phyloP scores from a whole-genome alignment of 2,797 vertebrate species.

The Catharus ustulatus region DNA sequence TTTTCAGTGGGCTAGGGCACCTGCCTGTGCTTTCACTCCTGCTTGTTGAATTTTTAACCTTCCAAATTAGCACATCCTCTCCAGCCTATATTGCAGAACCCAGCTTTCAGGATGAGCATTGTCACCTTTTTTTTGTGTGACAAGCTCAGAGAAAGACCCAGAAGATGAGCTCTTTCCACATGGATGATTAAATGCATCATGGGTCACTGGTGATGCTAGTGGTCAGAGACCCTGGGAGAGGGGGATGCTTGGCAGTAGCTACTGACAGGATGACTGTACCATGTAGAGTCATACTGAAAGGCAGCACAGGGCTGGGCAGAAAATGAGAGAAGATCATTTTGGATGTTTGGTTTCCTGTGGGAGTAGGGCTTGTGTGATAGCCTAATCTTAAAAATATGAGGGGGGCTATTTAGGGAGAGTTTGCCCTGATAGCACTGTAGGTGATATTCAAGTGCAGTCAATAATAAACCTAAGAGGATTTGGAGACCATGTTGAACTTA shows the following conservation, averaged over 20 bases:
- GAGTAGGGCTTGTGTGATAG: background rate
- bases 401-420: background rate
- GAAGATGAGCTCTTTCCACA: accelerated
- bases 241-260: background rate
- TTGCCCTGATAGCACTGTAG: background rate
- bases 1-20: background rate
- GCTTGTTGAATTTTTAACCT: background rate
- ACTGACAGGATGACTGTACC: background rate
- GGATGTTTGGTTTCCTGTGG: background rate
- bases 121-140: background rate
- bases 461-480: background rate
- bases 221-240: background rate
- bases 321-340: background rate
- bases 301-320: background rate
- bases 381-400: background rate
- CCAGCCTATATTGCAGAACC: background rate
- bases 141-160: background rate
- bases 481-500: accelerated
- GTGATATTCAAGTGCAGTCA: background rate
- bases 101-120: background rate
- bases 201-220: background rate
- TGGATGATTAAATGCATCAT: background rate
- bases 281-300: background rate
- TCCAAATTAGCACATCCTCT: background rate
- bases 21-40: background rate